Evolutionary conservation across 2,113 vertebrate genomes (phyloP).

Genomic region (Australoheros scitulus): DNA sequence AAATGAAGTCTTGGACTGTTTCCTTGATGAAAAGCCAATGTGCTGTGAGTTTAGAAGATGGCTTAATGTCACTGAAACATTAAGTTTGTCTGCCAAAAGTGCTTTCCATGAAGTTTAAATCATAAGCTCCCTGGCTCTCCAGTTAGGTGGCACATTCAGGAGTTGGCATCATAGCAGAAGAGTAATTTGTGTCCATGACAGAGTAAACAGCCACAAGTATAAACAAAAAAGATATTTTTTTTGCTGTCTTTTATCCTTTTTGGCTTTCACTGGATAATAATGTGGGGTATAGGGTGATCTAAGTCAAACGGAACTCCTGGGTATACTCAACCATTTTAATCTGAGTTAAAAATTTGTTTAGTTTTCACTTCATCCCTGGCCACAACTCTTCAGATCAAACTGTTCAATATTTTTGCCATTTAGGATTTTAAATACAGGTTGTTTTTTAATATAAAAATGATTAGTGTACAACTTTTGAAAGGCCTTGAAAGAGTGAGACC

Average conservation of each 20-base stretch:
- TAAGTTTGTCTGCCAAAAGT: conserved; percentile 32
- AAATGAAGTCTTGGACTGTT: conserved; percentile 34
- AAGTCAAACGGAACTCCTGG: conserved; percentile 11
- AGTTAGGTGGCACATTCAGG: background rate
- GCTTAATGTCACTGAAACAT: conserved; percentile 26
- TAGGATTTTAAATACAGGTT: background rate
- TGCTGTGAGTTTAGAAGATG: conserved; percentile 45
- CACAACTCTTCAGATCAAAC: conserved; percentile 9
- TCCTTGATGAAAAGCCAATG: conserved; percentile 45
- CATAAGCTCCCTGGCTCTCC: conserved; percentile 3
- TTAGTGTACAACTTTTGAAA: background rate
- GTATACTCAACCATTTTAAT: conserved; percentile 21
- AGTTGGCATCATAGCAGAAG: background rate
- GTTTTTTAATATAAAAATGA: background rate
- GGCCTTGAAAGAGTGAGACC: background rate
- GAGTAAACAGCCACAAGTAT: background rate
- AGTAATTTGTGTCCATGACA: background rate
- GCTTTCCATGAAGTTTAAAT: conserved; percentile 34
- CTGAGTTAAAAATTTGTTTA: conserved; percentile 23
- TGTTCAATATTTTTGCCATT: background rate
- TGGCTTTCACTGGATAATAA: conserved; percentile 10
- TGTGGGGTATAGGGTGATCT: background rate
- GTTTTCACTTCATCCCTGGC: conserved; percentile 18
- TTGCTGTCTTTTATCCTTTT: background rate
- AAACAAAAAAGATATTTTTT: background rate